phyloP scores from a whole-genome alignment of 2,888 invertebrate genomes.

The Stramonita haemastoma region DNA sequence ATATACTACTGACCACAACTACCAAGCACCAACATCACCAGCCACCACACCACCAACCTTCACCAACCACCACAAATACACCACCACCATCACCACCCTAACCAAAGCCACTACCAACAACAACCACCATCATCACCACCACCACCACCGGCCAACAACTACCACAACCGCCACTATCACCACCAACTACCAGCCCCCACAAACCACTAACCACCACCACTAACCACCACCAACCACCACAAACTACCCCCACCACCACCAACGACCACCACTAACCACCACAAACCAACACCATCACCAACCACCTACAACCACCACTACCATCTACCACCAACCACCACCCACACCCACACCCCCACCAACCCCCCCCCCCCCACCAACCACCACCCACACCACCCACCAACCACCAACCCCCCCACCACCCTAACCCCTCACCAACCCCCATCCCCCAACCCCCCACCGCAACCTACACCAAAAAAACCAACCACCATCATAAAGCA shows the following conservation, averaged over 20 bases:
- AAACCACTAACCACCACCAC: not conserved
- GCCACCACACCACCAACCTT: not conserved
- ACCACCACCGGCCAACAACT: not conserved
- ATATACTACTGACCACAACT: not conserved
- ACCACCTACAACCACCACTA: conserved; percentile 62
- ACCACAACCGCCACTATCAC: not conserved
- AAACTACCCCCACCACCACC: not conserved
- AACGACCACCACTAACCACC: not conserved
- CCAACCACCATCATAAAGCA: not conserved
- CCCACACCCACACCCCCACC: not conserved
- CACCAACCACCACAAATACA: conserved; percentile 83
- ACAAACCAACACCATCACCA: conserved; percentile 42
- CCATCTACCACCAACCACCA: not conserved
- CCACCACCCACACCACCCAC: no score
- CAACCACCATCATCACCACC: conserved; percentile 15
- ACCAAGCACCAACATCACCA: conserved; percentile 28
- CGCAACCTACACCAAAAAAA: no score
- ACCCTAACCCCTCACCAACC: not conserved
- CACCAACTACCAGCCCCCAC: not conserved
- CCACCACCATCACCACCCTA: conserved; percentile 66
- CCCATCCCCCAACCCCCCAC: no score
- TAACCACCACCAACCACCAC: conserved; percentile 28
- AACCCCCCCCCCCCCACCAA: no score
- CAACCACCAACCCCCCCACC: not conserved
- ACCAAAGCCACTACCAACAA: not conserved